These are phyloP conservation scores for Ophraella communa DNA, from an alignment of 2,888 invertebrate genomes.

Conservation along the genomic window DNA sequence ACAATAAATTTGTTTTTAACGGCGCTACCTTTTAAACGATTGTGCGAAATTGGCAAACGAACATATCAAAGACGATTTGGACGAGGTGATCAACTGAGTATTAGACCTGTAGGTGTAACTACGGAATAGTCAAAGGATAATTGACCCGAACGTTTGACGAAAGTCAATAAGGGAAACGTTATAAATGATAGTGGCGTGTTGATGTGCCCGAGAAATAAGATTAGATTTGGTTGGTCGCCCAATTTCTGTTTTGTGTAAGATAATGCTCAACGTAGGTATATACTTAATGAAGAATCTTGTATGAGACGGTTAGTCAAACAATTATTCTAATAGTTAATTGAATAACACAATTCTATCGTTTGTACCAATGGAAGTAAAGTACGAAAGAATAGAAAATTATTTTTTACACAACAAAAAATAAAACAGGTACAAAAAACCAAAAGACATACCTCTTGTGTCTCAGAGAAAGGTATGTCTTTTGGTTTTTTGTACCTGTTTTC, in stretches of 20 bases:
- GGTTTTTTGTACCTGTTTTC: too few species aligned
- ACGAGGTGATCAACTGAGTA: constrained; percentile 35
- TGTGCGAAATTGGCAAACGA: neutral
- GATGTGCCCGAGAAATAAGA: constrained; percentile 16
- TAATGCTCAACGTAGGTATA: constrained; percentile 7
- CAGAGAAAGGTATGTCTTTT: too few species aligned
- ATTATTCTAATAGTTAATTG: neutral
- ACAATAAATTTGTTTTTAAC: too few species aligned
- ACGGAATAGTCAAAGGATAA: constrained; percentile 33
- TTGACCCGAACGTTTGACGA: constrained; percentile 33
- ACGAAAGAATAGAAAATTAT: too few species aligned
- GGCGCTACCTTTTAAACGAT: neutral
- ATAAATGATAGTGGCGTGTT: constrained; percentile 24
- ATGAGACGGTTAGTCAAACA: neutral
- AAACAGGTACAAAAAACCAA: too few species aligned
- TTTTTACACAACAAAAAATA: too few species aligned
- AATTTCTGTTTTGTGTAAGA: constrained; percentile 6
- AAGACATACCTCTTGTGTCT: too few species aligned
- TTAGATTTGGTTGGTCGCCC: constrained; percentile 17
- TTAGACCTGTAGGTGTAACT: constrained; percentile 37
- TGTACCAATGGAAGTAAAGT: too few species aligned
- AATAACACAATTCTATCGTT: too few species aligned
- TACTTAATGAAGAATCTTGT: neutral
- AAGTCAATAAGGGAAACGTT: constrained; percentile 29
- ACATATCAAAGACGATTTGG: neutral